These are phyloP conservation scores for Plagiodera versicolora DNA, from an alignment of 2,888 invertebrate species.

Conservation along the genomic window DNA sequence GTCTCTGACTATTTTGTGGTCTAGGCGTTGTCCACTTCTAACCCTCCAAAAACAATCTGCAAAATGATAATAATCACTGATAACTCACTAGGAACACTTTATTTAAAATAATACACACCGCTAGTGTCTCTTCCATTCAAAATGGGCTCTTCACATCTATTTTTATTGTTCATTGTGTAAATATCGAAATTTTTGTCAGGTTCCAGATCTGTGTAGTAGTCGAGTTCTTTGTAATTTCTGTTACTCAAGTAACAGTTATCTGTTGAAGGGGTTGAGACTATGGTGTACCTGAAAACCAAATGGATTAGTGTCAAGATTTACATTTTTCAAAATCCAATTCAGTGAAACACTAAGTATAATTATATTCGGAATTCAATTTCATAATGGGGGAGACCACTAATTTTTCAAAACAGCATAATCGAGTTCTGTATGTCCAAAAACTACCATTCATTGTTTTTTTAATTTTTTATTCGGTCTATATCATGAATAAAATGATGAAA, in stretches of 20 bases:
- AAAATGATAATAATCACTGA: not conserved
- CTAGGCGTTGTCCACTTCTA: constrained; percentile 71
- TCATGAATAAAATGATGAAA: too few species aligned
- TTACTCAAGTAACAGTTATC: constrained; percentile 81
- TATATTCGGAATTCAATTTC: not conserved
- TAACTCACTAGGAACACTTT: too few species aligned
- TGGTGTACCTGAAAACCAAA: constrained; percentile 26
- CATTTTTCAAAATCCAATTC: too few species aligned
- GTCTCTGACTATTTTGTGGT: constrained; percentile 65
- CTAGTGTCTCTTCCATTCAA: constrained; percentile 52
- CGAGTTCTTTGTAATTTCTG: constrained; percentile 67
- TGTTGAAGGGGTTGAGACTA: constrained; percentile 57
- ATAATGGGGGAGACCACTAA: too few species aligned
- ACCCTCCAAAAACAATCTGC: constrained; percentile 84
- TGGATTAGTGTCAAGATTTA: not conserved
- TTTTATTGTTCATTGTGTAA: constrained; percentile 70
- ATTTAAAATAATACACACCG: constrained; percentile 45
- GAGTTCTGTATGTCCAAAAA: too few species aligned
- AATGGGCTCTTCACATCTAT: constrained; percentile 55
- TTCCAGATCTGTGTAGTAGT: constrained; percentile 72
- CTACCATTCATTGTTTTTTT: too few species aligned
- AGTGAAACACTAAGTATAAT: too few species aligned
- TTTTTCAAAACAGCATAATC: too few species aligned
- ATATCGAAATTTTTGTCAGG: constrained; percentile 78
- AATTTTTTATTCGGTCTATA: too few species aligned